Percentiles rank a stretch among this genome's conserved stretches.
Conservation (phyloP, 2,888 invertebrate genomes). For the Chloromyia formosa region DNA sequence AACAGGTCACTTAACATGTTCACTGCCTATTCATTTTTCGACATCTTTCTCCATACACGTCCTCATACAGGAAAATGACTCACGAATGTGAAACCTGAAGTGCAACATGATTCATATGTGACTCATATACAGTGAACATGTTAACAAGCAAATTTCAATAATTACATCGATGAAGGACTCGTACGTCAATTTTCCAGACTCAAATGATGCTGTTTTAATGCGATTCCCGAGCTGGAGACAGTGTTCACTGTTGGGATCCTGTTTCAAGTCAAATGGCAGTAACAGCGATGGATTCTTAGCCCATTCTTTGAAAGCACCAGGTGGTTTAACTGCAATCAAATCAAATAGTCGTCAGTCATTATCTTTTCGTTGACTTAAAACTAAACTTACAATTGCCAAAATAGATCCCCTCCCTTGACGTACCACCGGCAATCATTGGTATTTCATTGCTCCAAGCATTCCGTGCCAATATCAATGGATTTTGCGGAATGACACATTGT, state of each 20-base stretch:
- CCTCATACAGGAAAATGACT: no score
- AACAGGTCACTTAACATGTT: no score
- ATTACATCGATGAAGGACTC: slow-evolving; percentile 23
- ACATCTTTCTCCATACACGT: no score
- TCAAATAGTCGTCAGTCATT: neutral
- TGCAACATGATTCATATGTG: no score
- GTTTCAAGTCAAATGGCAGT: slow-evolving; percentile 56
- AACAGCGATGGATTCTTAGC: neutral
- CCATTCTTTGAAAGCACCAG: slow-evolving; percentile 1
- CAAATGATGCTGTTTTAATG: slow-evolving; percentile 58
- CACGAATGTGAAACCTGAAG: no score
- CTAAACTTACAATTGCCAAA: slow-evolving; percentile 56
- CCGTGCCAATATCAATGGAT: slow-evolving; percentile 55
- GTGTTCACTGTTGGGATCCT: slow-evolving; percentile 53
- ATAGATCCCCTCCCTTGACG: slow-evolving; percentile 61
- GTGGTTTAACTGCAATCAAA: neutral
- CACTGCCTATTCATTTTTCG: no score
- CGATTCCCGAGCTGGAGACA: slow-evolving; percentile 53
- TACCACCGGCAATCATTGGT: slow-evolving; percentile 60
- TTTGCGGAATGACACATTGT: slow-evolving; percentile 56
- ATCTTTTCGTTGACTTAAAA: neutral
- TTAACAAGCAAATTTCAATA: no score
- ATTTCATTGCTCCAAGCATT: slow-evolving; percentile 59
- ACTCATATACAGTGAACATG: no score
- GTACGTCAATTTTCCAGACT: slow-evolving; percentile 52